phyloP scores from a whole-genome alignment of 2,797 vertebrate genomes.

The Syncerus caffer region DNA sequence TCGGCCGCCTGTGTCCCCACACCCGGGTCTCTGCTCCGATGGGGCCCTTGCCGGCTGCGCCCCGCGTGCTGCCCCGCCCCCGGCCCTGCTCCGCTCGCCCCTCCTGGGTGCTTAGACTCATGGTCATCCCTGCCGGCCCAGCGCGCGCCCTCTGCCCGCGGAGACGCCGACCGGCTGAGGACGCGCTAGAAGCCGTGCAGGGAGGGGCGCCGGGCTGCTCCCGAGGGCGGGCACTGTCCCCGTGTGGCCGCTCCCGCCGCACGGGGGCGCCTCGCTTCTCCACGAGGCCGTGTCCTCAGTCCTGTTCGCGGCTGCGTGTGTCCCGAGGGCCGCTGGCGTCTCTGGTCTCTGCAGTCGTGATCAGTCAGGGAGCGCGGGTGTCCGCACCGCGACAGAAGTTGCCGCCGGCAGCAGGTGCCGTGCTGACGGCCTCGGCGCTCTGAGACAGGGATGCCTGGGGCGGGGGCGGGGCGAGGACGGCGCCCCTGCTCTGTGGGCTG shows the following conservation, averaged over 20 bases:
- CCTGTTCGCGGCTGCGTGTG: neutral
- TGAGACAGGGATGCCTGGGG: neutral
- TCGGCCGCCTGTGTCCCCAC: neutral
- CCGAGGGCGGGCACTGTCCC: neutral
- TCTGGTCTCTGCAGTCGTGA: no score
- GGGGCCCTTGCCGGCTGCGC: neutral
- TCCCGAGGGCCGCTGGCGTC: rapidly evolving
- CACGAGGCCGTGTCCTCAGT: neutral
- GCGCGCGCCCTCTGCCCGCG: neutral
- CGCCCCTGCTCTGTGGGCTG: neutral
- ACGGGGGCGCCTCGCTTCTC: neutral
- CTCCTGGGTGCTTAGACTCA: neutral
- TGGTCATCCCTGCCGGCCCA: rapidly evolving
- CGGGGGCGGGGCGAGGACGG: no score
- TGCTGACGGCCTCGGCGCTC: rapidly evolving
- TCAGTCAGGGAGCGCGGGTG: neutral
- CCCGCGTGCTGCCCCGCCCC: neutral
- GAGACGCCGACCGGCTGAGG: neutral
- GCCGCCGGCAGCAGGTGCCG: neutral
- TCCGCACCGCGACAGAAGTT: rapidly evolving
- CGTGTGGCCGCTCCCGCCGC: neutral
- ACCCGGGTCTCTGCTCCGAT: rapidly evolving
- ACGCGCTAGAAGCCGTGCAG: neutral
- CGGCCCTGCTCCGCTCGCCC: neutral
- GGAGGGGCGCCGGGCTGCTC: neutral